Evolutionary conservation across 2,888 invertebrate genomes (phyloP).

Genomic region (Drosophila seclusa): DNA sequence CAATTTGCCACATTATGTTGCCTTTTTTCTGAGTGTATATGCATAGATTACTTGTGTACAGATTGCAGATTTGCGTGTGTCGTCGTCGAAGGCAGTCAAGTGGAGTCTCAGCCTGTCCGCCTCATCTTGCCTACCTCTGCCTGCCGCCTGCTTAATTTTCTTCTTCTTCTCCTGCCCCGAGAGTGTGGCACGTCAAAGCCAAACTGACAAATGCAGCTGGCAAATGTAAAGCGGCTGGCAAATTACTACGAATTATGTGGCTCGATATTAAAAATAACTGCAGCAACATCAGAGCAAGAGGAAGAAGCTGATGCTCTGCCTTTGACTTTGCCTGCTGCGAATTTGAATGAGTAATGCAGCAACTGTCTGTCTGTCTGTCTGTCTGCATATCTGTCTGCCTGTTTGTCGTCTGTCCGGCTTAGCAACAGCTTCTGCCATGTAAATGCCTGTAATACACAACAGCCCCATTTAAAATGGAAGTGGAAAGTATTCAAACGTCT

Average conservation of each 20-base stretch:
- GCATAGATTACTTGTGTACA: constrained; percentile 16
- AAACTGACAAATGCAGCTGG: constrained; percentile 66
- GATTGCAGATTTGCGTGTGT: constrained; percentile 69
- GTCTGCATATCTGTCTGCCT: background rate
- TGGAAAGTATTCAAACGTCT: background rate
- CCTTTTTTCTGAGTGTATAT: background rate
- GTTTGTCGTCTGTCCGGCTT: constrained; percentile 51
- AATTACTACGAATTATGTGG: constrained; percentile 80
- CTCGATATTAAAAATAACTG: constrained; percentile 76
- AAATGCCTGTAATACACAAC: constrained; percentile 40
- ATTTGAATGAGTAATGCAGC: constrained; percentile 66
- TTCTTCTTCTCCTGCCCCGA: background rate
- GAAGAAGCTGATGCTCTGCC: constrained; percentile 1
- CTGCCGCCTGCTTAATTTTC: background rate
- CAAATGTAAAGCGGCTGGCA: constrained; percentile 67
- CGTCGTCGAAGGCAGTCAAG: constrained; percentile 41
- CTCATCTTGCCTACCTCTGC: background rate
- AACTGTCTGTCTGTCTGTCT: constrained; percentile 10
- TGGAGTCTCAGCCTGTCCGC: constrained; percentile 10
- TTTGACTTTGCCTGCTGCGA: background rate
- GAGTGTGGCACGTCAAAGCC: constrained; percentile 49
- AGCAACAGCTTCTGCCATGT: constrained; percentile 66
- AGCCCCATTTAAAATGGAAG: constrained; percentile 9
- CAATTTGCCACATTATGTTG: background rate
- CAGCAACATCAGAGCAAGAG: constrained; percentile 18